phyloP scores from a whole-genome alignment of 2,797 vertebrate genomes.

The Rhinoraja longicauda region DNA sequence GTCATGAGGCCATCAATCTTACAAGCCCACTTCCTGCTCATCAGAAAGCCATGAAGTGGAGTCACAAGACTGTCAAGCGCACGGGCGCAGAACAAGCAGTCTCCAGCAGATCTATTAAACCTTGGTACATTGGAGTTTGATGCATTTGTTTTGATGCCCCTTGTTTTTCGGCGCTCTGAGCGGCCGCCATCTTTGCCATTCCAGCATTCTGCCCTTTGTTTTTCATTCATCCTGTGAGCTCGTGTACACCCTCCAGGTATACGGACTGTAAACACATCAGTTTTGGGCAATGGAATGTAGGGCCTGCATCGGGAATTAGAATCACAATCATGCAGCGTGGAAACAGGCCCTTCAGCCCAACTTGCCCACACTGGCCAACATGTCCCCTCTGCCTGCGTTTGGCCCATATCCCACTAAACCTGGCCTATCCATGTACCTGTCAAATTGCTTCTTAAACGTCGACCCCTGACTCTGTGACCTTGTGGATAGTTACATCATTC shows the following conservation, averaged over 20 bases:
- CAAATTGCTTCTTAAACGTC: no score
- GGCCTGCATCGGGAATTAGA: background rate
- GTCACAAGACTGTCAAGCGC: constrained; percentile 10
- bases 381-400: no score
- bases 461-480: no score
- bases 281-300: background rate
- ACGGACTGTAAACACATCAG: background rate
- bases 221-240: background rate
- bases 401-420: no score
- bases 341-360: no score
- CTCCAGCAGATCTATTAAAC: background rate
- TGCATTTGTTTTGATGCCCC: background rate
- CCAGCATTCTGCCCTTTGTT: background rate
- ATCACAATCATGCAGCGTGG: no score
- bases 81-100: background rate
- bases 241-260: background rate
- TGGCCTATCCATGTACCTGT: no score
- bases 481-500: no score
- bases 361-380: no score
- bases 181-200: background rate
- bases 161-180: background rate
- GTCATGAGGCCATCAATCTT: background rate
- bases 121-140: background rate
- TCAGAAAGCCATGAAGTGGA: background rate
- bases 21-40: constrained; percentile 14